These are phyloP conservation scores for Drosophila watanabei DNA, from an alignment of 1,140 invertebrate genomes.

Conservation along the genomic window DNA sequence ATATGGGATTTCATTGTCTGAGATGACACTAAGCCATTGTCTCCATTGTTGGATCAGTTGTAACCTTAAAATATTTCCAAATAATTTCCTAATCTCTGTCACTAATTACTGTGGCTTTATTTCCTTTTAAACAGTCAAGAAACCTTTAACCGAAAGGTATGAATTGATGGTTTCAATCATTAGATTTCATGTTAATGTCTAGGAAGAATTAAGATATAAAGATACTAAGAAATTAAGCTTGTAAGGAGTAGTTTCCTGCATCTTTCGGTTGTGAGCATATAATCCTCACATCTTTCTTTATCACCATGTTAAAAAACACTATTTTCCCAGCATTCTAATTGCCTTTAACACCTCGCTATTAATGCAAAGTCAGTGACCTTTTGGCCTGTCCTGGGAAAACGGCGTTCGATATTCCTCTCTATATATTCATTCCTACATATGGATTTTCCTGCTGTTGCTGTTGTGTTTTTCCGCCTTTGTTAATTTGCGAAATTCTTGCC, in stretches of 20 bases:
- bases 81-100: background rate
- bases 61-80: too few species aligned
- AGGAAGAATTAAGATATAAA: background rate
- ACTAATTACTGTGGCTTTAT: background rate
- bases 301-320: constrained; percentile 9
- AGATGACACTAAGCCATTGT: constrained; percentile 6
- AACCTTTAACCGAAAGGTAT: background rate
- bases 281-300: constrained; percentile 12
- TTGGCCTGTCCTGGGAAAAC: constrained; percentile 45
- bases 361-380: constrained; percentile 50
- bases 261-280: background rate
- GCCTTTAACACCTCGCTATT: constrained; percentile 48
- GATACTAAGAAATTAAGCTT: background rate
- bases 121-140: background rate
- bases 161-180: background rate
- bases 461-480: constrained; percentile 41
- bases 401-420: constrained; percentile 19
- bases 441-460: constrained; percentile 66
- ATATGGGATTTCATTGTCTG: constrained; percentile 8
- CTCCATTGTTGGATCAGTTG: background rate
- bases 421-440: background rate
- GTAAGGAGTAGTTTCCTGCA: background rate
- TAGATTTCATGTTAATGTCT: too few species aligned
- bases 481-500: constrained; percentile 77
- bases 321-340: constrained; percentile 42